Conservation (phyloP, 1,140 invertebrate species). For the Zaprionus davidi region DNA sequence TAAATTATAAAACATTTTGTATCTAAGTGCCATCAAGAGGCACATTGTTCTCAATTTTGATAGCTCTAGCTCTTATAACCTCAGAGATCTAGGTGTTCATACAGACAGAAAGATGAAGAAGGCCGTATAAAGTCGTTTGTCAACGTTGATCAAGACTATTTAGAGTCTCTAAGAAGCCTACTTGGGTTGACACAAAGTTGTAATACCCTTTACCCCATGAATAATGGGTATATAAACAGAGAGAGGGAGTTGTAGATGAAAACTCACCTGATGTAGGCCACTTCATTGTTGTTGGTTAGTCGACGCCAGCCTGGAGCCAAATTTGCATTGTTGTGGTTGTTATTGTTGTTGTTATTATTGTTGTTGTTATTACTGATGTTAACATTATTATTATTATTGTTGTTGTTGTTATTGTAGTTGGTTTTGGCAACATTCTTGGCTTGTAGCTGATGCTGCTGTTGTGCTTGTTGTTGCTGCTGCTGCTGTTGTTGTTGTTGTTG, state of each 20-base stretch:
- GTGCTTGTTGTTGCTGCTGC: conserved; percentile 6
- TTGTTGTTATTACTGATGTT: conserved; percentile 37
- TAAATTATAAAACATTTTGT: no score
- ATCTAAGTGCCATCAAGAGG: no score
- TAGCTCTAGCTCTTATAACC: no score
- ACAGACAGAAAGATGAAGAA: no score
- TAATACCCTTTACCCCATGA: no score
- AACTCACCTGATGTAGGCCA: conserved; percentile 84
- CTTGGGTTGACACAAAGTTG: no score
- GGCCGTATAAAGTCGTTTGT: no score
- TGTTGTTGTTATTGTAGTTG: conserved; percentile 45
- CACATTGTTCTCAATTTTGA: no score
- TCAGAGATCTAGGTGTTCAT: no score
- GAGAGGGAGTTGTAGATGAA: neutral
- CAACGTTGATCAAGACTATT: no score
- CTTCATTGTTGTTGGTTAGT: conserved; percentile 77
- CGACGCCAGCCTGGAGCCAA: conserved; percentile 83
- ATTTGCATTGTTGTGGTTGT: conserved; percentile 70
- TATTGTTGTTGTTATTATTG: conserved; percentile 30
- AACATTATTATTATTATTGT: conserved; percentile 41
- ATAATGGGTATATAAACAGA: neutral
- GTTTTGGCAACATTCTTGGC: conserved; percentile 68
- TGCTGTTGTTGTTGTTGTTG: conserved; percentile 27
- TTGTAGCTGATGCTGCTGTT: conserved; percentile 48
- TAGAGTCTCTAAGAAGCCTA: no score